Conservation (phyloP, 2,888 invertebrate species). For the Pyrocoelia pectoralis region DNA sequence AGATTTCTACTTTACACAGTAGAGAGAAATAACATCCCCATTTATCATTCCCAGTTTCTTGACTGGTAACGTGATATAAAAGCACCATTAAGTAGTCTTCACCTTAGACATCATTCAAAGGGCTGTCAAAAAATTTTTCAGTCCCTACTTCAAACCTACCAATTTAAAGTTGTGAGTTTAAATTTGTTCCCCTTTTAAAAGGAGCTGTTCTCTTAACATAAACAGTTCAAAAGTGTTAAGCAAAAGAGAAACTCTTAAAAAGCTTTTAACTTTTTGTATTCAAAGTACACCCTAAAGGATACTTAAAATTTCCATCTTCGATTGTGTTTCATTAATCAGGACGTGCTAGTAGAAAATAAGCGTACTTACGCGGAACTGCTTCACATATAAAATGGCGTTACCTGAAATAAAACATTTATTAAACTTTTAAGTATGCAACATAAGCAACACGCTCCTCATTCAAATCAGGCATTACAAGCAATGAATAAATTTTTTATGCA, state of each 20-base stretch:
- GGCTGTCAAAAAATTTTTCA: conserved; percentile 11
- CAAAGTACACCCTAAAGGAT: neutral
- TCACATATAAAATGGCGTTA: neutral
- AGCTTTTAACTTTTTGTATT: conserved; percentile 1
- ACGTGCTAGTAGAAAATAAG: no score
- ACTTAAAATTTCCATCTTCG: neutral
- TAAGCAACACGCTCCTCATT: no score
- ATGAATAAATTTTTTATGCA: neutral
- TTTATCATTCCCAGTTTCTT: conserved; percentile 17
- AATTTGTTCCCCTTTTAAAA: conserved; percentile 2
- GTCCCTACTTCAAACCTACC: neutral
- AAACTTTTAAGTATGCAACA: neutral
- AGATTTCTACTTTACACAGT: conserved; percentile 12
- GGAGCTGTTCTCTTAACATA: neutral
- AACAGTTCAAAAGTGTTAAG: conserved; percentile 13
- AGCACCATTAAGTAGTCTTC: conserved; percentile 16
- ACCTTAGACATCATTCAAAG: conserved; percentile 14
- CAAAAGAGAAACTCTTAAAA: conserved; percentile 10
- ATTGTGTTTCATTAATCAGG: neutral
- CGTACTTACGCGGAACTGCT: neutral
- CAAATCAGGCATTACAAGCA: no score
- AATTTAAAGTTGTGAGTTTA: conserved; percentile 3
- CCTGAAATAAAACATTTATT: neutral
- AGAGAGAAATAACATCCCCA: conserved; percentile 13
- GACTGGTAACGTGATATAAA: conserved; percentile 14